phyloP scores from a whole-genome alignment of 2,888 invertebrate species.

The Agonopterix arenella region DNA sequence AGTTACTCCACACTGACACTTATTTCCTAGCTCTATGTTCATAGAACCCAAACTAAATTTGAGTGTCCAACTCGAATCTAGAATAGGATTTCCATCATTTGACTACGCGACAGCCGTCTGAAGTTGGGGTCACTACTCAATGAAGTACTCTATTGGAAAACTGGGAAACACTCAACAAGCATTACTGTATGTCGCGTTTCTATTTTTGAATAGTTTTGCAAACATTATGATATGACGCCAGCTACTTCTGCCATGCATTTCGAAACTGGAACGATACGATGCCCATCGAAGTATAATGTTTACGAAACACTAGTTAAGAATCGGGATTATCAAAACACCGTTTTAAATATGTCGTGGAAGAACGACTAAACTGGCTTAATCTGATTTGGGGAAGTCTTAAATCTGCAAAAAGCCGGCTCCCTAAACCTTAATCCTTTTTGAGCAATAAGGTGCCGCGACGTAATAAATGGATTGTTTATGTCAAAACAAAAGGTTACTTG shows the following conservation, averaged over 20 bases:
- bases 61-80: slow-evolving; percentile 10
- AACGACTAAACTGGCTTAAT: slow-evolving; percentile 34
- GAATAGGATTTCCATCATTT: slow-evolving; percentile 11
- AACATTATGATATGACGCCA: no score
- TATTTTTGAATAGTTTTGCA: no score
- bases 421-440: slow-evolving; percentile 27
- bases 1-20: no score
- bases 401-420: slow-evolving; percentile 29
- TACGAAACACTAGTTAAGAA: no score
- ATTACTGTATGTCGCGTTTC: no score
- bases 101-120: slow-evolving; percentile 6
- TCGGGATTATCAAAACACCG: not conserved
- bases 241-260: no score
- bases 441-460: slow-evolving; percentile 30
- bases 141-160: no score
- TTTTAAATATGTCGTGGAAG: slow-evolving; percentile 18
- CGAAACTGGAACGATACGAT: no score
- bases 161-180: no score
- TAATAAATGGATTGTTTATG: slow-evolving; percentile 11
- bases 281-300: no score
- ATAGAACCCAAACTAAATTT: slow-evolving; percentile 9
- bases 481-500: slow-evolving; percentile 8
- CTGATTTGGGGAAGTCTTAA: slow-evolving; percentile 39
- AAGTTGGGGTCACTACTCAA: not conserved
- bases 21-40: not conserved